These are phyloP conservation scores for Apodemia hepburni DNA, from an alignment of 2,888 invertebrate species.

Conservation along the genomic window DNA sequence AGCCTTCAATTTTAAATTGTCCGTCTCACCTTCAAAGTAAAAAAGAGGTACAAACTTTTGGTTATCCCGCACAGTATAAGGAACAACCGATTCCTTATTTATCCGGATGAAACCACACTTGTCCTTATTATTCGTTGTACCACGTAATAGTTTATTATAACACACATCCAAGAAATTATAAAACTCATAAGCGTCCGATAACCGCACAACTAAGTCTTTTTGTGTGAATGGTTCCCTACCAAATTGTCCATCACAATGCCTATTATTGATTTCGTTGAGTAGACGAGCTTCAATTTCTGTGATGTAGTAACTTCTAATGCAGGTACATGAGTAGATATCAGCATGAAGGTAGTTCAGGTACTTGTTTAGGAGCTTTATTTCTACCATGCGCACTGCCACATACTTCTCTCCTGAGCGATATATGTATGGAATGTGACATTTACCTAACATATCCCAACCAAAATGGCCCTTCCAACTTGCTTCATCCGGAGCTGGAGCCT, in stretches of 20 bases:
- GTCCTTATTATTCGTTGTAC: conserved; percentile 85
- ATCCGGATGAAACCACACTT: conserved; percentile 95
- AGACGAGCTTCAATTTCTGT: conserved; percentile 94
- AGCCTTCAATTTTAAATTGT: conserved; percentile 92
- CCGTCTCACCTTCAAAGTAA: conserved; percentile 94
- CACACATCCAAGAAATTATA: conserved; percentile 95
- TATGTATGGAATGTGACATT: conserved; percentile 93
- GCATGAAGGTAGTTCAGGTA: conserved; percentile 93
- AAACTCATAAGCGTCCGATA: conserved; percentile 94
- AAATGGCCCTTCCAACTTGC: conserved; percentile 91
- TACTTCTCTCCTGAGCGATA: conserved; percentile 91
- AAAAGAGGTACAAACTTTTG: conserved; percentile 95
- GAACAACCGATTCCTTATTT: conserved; percentile 95
- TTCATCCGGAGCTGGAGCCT: conserved; percentile 82
- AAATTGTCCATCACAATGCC: conserved; percentile 95
- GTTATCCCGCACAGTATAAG: conserved; percentile 91
- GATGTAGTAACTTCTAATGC: conserved; percentile 95
- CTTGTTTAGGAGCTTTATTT: conserved; percentile 93
- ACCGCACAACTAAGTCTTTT: conserved; percentile 93
- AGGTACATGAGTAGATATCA: conserved; percentile 94
- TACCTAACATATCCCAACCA: conserved; percentile 94
- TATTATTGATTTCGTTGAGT: conserved; percentile 94
- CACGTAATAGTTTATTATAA: conserved; percentile 89
- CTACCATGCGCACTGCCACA: conserved; percentile 96
- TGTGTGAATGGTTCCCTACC: conserved; percentile 93